Percentiles rank a stretch among this genome's conserved stretches.
These are phyloP conservation scores for Saxidomus purpurata DNA, from an alignment of 1,140 invertebrate species.

Conservation along the genomic window DNA sequence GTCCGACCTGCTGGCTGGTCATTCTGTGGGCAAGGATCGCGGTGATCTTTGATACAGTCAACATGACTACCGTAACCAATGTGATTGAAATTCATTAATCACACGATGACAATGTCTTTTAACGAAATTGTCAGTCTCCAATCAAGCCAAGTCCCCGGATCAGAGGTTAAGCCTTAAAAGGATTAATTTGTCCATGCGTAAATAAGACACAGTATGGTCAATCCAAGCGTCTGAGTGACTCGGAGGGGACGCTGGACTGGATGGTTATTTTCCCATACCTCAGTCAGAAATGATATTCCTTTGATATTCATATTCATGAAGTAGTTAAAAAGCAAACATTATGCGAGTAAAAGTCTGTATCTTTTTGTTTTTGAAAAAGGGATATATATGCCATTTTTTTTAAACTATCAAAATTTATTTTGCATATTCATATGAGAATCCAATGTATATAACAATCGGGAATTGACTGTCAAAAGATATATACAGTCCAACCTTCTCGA, in stretches of 20 bases:
- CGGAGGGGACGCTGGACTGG: not conserved
- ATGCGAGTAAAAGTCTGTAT: no score
- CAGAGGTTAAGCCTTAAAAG: constrained; percentile 24
- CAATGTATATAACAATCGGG: no score
- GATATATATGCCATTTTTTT: no score
- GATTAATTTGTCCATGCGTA: constrained; percentile 56
- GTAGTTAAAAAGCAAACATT: no score
- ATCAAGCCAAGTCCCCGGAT: constrained; percentile 21
- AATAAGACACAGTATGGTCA: constrained; percentile 25
- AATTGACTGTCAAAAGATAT: no score
- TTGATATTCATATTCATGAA: not conserved
- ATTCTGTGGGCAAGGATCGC: not conserved
- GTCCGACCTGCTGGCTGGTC: not conserved
- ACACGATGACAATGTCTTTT: constrained; percentile 60
- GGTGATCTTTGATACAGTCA: not conserved
- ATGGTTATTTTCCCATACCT: constrained; percentile 1
- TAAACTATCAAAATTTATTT: no score
- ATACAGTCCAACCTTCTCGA: no score
- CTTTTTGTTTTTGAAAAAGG: no score
- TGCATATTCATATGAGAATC: no score
- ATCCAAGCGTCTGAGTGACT: not conserved
- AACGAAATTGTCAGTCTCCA: constrained; percentile 50
- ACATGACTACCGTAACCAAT: constrained; percentile 48
- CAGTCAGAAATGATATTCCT: not conserved
- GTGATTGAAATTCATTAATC: constrained; percentile 61